Base-by-base conservation (phyloP, 2,113 vertebrate species). In the Microtus pennsylvanicus region DNA sequence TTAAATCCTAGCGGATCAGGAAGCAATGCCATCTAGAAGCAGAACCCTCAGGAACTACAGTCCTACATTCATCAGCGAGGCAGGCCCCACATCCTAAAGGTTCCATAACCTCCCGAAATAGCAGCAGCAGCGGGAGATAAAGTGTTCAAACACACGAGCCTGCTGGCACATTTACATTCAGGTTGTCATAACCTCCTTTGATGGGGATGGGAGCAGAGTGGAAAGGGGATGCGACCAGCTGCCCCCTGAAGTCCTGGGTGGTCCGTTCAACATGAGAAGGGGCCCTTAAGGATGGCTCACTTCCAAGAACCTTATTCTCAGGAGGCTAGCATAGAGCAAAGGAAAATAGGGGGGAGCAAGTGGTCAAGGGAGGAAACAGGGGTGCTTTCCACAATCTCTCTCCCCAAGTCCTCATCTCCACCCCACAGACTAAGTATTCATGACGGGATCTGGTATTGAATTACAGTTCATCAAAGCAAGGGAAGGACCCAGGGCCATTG, bases 341-440 rank as follows among this genome's bases (percentile, higher is more conserved):
- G 22, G 35, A 55, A 61, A 86, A 50, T 6, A 5, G 33, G 38
- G 30, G 30, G 30, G 2, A 3, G 0, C 0, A 10, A 33, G 7
- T 55, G 58, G 58, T 38, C 55, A 67, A 30, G 90, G 45, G 2
- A 45, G n/a, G 82, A 52, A 89, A 5, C 42, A 72, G 24, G 11
- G 42, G 5, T 17, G 7, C 26, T 17, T 47, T 72, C 52, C 69
- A 11, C 22, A 74, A 7, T 86, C 21, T 35, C 38, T 38, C 42
- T 77, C n/a, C 42, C 45, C 21, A 33, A 14, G 45, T 35, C 30
- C 28, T 42, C 81, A 58, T 30, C 22, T 19, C 4, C 13, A 14
- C 45, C 35, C 50, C 8, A 13, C 11, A 7, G 76, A 52, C 14
- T 80, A 81, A 65, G 69, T 69, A 47, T 78, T 13, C 24, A 26